Evolutionary conservation across 2,113 vertebrate species (phyloP), one percentile per base, ranked within the genome.

Genomic region (Synchiropus splendidus): DNA sequence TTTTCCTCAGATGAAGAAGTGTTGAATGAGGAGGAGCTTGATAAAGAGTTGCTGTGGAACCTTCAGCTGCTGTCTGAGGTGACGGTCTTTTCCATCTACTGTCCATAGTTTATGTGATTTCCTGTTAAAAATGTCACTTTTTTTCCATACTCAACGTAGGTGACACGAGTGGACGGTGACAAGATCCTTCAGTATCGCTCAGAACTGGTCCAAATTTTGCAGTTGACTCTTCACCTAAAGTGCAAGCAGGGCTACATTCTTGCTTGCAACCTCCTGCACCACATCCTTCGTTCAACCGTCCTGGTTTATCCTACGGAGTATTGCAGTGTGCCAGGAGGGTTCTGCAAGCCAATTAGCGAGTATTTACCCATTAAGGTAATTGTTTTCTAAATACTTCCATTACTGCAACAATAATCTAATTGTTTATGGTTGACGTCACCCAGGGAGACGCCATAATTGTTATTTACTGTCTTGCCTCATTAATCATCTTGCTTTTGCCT

Each of bases 181-280:
- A 93, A 95, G 81, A 74, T 98, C 68, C 83, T 99, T 51, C 85
- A 78, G 0, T 98, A 97, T 76, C 89, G 81, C 44, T 86, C 90
- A 31, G 86, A 94, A 61, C 87, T 98, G 75, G 86, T 92, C 49
- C 87, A 90, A 84, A 92, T 92, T 74, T 85, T 99, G 53, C 89
- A 92, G 72, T 78, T 90, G 75, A 92, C 89, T 1, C 83, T 98
- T 33, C 90, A 87, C 49, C 82, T 98, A 58, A 91, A 89, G 77
- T 95, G 90, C 78, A 99, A 99, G 81, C 94, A 95, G 81, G 94
- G 95, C 68, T 98, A 99, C 85, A 90, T 80, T 52, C 83, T 99
- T 51, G 89, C 95, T 64, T 94, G 94, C 78, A 97, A 96, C 85
- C 86, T 99, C 70, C 77, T 99, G 68, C 91, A 98, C 64, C 94